Conservation (phyloP, 2,113 vertebrate genomes). For the Entelurus aequoreus region DNA sequence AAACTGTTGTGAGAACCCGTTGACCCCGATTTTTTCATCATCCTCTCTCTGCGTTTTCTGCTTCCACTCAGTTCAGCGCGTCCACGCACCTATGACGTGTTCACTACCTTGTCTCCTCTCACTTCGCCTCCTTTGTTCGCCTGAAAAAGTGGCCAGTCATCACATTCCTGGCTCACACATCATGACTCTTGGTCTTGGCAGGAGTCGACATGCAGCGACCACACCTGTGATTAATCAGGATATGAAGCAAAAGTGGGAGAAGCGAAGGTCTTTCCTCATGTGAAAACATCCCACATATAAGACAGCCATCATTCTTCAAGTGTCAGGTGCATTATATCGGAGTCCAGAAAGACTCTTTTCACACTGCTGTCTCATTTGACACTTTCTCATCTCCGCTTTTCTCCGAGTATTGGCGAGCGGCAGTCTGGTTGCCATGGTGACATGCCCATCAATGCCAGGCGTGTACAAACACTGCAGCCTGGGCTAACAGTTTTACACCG, state of each 20-base stretch:
- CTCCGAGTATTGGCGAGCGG: conserved; percentile 48
- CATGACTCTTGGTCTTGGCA: neutral
- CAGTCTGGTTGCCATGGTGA: conserved; percentile 72
- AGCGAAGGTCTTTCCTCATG: neutral
- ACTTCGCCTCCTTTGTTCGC: neutral
- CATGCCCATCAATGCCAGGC: conserved; percentile 71
- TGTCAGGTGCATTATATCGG: conserved; percentile 3
- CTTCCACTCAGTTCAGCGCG: neutral
- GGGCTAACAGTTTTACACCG: conserved; percentile 65
- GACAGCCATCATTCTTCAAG: conserved; percentile 6
- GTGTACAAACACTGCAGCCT: conserved; percentile 72
- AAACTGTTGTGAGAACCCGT: neutral
- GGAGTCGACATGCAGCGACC: conserved; percentile 3
- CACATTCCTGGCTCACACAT: conserved; percentile 1
- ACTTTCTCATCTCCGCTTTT: conserved; percentile 67
- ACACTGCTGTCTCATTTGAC: conserved; percentile 56
- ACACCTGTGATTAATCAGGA: conserved; percentile 13
- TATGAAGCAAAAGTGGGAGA: neutral
- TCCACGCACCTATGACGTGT: too few species aligned
- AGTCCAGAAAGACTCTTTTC: conserved; percentile 31
- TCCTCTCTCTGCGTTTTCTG: neutral
- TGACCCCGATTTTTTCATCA: neutral
- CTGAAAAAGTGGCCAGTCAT: neutral
- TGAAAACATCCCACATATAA: neutral
- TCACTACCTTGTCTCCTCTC: neutral